Percentiles rank a stretch among this genome's conserved stretches.
Conservation (phyloP, 2,113 vertebrate genomes). For the Glaucidium brasilianum region DNA sequence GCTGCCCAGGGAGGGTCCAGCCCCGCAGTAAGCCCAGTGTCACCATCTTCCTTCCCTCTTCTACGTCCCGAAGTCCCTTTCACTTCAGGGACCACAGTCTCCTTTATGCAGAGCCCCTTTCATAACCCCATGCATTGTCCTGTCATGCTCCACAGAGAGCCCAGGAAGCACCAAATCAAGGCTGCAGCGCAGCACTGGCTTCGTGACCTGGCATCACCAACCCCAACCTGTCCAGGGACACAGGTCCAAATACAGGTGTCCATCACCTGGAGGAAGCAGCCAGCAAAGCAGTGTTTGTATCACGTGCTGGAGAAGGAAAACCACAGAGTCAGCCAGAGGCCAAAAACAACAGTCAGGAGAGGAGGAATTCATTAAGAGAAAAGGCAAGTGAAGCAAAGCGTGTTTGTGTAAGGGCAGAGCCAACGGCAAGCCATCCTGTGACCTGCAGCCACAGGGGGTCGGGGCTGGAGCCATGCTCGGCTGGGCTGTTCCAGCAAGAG, state of each 20-base stretch:
- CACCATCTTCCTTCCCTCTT: not conserved
- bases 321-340: not conserved
- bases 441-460: not conserved
- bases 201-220: not conserved
- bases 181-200: not conserved
- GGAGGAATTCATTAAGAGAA: constrained; percentile 60
- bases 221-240: not conserved
- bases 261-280: constrained; percentile 36
- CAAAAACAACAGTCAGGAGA: constrained; percentile 50
- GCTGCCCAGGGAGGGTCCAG: not conserved
- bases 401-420: constrained; percentile 46
- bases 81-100: not conserved
- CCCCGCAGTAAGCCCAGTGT: not conserved
- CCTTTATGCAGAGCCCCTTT: not conserved
- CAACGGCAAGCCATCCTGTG: not conserved
- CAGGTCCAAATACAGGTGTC: constrained; percentile 8
- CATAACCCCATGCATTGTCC: not conserved
- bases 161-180: not conserved
- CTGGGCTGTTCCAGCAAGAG: not conserved
- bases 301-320: constrained; percentile 44
- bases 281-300: not conserved
- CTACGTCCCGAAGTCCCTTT: not conserved
- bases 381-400: constrained; percentile 1
- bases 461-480: not conserved
- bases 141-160: not conserved